These are phyloP conservation scores for Galleria mellonella DNA, from an alignment of 1,140 invertebrate genomes.

Conservation along the genomic window DNA sequence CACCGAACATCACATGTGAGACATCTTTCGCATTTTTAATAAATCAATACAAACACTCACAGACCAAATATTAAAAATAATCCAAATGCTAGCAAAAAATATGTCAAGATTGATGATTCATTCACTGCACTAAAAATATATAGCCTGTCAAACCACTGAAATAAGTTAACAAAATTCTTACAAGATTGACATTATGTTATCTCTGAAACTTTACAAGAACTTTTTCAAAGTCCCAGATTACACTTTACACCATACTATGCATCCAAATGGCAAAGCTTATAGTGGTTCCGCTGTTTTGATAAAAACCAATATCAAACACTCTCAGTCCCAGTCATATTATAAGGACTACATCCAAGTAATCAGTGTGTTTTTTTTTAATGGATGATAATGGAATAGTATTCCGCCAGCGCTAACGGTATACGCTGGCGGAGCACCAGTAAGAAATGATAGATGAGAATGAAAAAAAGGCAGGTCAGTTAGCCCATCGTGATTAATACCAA, in stretches of 20 bases:
- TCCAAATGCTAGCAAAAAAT: background rate
- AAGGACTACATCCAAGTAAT: constrained; percentile 24
- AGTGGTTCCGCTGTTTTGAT: constrained; percentile 14
- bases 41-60: background rate
- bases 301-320: constrained; percentile 14
- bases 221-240: constrained; percentile 13
- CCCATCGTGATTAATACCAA: too few relatives aligned
- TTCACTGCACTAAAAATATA: constrained; percentile 9
- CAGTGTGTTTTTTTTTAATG: too few relatives aligned
- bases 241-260: constrained; percentile 12
- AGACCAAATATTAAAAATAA: background rate
- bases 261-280: constrained; percentile 15
- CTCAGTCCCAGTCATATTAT: constrained; percentile 12
- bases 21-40: background rate
- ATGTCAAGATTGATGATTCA: background rate
- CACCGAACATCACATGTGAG: background rate
- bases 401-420: too few relatives aligned
- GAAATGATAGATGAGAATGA: too few relatives aligned
- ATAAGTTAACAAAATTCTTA: constrained; percentile 15
- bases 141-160: constrained; percentile 11
- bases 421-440: too few relatives aligned
- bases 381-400: too few relatives aligned
- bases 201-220: constrained; percentile 15
- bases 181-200: constrained; percentile 15
- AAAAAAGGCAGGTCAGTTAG: too few relatives aligned